Evolutionary conservation across 2,113 vertebrate species (phyloP), one percentile per base, ranked within the genome.

Genomic region (Dicerorhinus sumatrensis): DNA sequence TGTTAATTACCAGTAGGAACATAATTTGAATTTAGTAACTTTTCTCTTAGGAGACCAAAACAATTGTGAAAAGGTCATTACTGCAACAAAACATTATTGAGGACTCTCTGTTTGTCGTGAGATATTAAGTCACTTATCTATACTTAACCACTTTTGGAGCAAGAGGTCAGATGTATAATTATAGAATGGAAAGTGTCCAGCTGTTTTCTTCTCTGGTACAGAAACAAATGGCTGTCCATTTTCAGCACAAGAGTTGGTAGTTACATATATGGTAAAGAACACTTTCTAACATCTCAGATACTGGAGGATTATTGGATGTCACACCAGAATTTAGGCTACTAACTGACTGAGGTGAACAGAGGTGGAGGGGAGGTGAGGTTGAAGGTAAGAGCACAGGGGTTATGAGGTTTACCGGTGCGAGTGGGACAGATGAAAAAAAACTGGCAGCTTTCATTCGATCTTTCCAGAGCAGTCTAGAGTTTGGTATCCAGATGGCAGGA

Each of bases 141-240:
- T 82, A 85, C 25, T 39, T 89, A 86, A 91, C 16, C 31, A 84
- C 56, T 88, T 33, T 72, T 21, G 11, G 25, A 86, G 36, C n/a
- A 82, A 58, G 33, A 85, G 46, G 39, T 96, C 46, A 60, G 46
- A 83, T 48, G 33, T 11, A 73, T 48, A 93, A 89, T 93, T 60
- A 94, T 27, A 92, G 16, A 89, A 46, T 18, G n/a, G 18, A 70
- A 85, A 73, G 25, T 83, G 42, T 76, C n/a, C 77, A 75, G 10
- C 69, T 91, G 42, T 91, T 73, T 72, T 89, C 20, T 48, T 33
- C 33, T 51, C 58, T 87, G 25, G 9, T 79, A 67, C 9, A 51
- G 54, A 93, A 83, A 60, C 80, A 86, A 89, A 60, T 84, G 18
- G 20, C 33, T 87, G 9, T 60, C 67, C 60, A 60, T 58, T 94